Conservation (phyloP, 2,113 vertebrate genomes). For the Pomatorhinus ruficollis region DNA sequence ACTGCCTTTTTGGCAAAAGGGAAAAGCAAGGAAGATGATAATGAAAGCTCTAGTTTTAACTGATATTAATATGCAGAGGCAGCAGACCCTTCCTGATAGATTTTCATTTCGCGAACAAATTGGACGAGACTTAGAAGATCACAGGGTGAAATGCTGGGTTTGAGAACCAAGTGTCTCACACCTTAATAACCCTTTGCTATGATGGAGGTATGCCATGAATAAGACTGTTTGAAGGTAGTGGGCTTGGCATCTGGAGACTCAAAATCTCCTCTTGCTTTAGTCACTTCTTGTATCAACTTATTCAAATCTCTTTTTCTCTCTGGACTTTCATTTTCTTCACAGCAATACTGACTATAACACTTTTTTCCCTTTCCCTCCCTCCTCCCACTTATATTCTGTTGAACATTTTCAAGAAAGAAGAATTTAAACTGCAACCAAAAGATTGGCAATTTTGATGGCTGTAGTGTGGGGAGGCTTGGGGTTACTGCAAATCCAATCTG, state of each 20-base stretch:
- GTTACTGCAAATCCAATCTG: background rate
- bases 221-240: background rate
- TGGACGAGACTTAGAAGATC: conserved; percentile 16
- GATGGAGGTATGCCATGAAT: background rate
- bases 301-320: background rate
- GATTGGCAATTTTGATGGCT: background rate
- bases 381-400: background rate
- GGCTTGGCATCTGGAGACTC: background rate
- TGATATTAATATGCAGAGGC: conserved; percentile 42
- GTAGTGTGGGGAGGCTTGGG: background rate
- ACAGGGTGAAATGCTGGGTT: background rate
- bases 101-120: conserved; percentile 43
- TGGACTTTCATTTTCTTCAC: background rate
- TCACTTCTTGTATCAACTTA: background rate
- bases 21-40: conserved; percentile 19
- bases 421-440: background rate
- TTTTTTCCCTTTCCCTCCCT: rapidly evolving
- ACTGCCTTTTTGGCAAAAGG: conserved; percentile 11
- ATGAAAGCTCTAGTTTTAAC: conserved; percentile 28
- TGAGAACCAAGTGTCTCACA: background rate
- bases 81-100: conserved; percentile 27
- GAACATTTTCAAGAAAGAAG: background rate
- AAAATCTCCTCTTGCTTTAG: background rate
- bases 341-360: background rate
- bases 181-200: background rate